These are phyloP conservation scores for Oreochromis grahami DNA, from an alignment of 2,797 vertebrate species.

Conservation along the genomic window DNA sequence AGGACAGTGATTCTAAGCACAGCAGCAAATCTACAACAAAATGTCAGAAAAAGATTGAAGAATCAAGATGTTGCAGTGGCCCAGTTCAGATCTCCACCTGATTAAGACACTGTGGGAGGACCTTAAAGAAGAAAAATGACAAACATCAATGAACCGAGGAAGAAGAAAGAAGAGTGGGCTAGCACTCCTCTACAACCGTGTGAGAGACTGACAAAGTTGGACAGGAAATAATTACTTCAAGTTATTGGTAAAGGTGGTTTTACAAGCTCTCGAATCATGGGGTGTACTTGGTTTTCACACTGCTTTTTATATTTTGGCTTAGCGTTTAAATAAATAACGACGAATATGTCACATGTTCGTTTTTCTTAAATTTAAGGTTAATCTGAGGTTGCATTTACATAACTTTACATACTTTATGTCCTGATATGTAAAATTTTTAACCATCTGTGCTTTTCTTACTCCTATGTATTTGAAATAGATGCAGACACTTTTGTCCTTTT, in stretches of 20 bases:
- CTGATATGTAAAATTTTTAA: background rate
- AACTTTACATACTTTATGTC: background rate
- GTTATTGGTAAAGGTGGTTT: background rate
- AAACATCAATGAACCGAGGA: background rate
- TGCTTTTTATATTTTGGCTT: background rate
- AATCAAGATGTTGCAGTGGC: background rate
- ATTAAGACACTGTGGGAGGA: background rate
- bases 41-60: background rate
- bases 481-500: background rate
- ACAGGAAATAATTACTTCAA: background rate
- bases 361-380: background rate
- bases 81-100: background rate
- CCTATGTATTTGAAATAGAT: background rate
- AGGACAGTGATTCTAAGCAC: background rate
- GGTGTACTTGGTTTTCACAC: background rate
- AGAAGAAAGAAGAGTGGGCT: background rate
- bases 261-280: background rate
- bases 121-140: background rate
- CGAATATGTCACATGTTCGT: rapidly evolving
- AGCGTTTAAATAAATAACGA: background rate
- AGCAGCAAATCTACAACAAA: background rate
- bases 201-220: background rate
- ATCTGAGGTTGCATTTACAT: background rate
- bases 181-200: rapidly evolving
- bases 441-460: background rate